Conservation (phyloP, 2,113 vertebrate species). For the Alethe castanea region DNA sequence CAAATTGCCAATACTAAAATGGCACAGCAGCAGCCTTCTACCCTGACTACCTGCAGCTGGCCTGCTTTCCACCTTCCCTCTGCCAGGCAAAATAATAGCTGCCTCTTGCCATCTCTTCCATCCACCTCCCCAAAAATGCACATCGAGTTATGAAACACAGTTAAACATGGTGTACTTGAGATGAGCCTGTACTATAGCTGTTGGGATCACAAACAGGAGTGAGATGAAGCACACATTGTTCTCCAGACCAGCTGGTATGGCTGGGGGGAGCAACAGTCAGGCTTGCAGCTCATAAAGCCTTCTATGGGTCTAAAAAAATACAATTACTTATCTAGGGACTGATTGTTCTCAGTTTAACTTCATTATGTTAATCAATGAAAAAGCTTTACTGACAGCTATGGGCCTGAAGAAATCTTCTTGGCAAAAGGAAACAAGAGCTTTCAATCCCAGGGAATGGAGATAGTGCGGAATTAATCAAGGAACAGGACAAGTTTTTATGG, state of each 20-base stretch:
- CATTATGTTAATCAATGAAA: neutral
- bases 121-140: neutral
- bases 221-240: neutral
- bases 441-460: neutral
- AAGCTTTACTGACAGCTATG: neutral
- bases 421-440: neutral
- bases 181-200: neutral
- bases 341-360: neutral
- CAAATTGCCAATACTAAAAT: slow-evolving; percentile 24
- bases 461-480: neutral
- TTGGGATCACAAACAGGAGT: neutral
- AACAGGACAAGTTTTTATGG: neutral
- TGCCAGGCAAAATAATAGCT: neutral
- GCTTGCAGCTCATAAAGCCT: neutral
- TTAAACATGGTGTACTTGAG: neutral
- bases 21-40: neutral
- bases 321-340: neutral
- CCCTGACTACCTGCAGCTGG: slow-evolving; percentile 29
- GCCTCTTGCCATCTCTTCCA: neutral
- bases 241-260: neutral
- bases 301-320: neutral
- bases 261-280: neutral
- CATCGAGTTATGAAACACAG: neutral
- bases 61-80: neutral
- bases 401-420: neutral